Base-by-base conservation (phyloP, 1,140 invertebrate species). In the Drosophila nigrodunni region DNA sequence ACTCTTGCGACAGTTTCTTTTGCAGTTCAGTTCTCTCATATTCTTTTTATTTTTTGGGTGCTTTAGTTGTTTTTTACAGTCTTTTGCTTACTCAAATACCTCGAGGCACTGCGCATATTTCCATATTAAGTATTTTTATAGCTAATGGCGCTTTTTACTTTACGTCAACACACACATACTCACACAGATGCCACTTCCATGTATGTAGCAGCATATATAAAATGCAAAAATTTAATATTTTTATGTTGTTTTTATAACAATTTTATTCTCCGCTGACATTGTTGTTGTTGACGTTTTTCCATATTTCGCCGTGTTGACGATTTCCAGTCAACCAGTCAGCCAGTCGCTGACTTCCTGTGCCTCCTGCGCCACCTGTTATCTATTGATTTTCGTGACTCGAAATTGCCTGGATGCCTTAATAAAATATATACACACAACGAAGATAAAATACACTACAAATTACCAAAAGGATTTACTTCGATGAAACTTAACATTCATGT, bases 91-190 rank as follows among this genome's bases (percentile, higher is more conserved):
- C 71, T 74, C 60, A 75, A 81, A 85, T 78, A 73, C 69, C 80
- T 70, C 64, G 60, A 71, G 74, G 83, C 85, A 71, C 52, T 87
- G 83, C 69, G 83, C 77, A 80, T 72, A 87, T 87, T 87, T 83
- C 69, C 83, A 83, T 88, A 78, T 87, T 88, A 88, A 87, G 83
- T 87, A 87, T 87, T 87, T 87, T 87, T 88, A 88, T 87, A 88
- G 83, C 83, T 87, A 87, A 87, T 87, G 83, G 83, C 77, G 69
- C 83, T 87, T 87, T 87, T 88, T 82, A 86, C 82, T 88, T 83
- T 88, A 87, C 82, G 76, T 80, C 73, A 88, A 88, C 83, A 88
- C 71, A 82, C 75, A 74, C 50, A 35, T 30, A 54, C 30, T 15
- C 50, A 35, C 49, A 52, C 49, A 54, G 21, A 15, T 10, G 50